Base-by-base conservation (phyloP, 2,113 vertebrate species). In the Oryzias celebensis region DNA sequence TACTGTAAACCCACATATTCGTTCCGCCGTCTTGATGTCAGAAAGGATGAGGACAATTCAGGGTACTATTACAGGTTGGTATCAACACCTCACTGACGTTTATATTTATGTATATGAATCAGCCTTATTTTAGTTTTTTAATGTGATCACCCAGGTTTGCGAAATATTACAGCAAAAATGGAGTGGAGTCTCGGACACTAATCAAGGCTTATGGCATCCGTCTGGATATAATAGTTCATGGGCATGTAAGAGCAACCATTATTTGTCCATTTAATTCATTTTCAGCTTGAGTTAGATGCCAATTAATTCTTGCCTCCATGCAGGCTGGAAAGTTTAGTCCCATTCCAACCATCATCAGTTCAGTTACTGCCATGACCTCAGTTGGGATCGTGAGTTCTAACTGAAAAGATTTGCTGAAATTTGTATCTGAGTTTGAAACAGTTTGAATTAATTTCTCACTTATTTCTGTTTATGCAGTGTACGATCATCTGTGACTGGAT, bases 401-500 rank as follows among this genome's bases (percentile, higher is more conserved):
- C 36, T 36, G 7, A 1, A 12, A 36, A 36, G 36, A 36, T 36
- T 36, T 12, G 16, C n/a, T 20, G 12, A 20, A 18, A 20, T 18
- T 6, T 16, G 20, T 20, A 20, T 20, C 20, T 20, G 20, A 20
- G 20, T 17, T 53, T 14, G 4, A n/a, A 48, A 31, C 15, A 5
- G 7, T 7, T 55, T 14, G 17, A 22, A 10, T 18, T 18, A 60
- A 2, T 48, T 48, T 13, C 47, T 18, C 2, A 18, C 63, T 57
- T 0, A 12, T 64, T 45, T 14, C 5, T 23, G 62, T 48, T 62
- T 10, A 14, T 58, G n/a, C 59, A 96, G 96, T 96, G 94, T 18
- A 94, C 94, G n/a, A 93, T 97, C 43, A 88, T 97, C 61, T 97
- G 96, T 12, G 96, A 97, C 84, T 97, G 96, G 96, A 94, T 97